Conservation (phyloP, 2,888 invertebrate genomes). For the Copidosoma aretas region DNA sequence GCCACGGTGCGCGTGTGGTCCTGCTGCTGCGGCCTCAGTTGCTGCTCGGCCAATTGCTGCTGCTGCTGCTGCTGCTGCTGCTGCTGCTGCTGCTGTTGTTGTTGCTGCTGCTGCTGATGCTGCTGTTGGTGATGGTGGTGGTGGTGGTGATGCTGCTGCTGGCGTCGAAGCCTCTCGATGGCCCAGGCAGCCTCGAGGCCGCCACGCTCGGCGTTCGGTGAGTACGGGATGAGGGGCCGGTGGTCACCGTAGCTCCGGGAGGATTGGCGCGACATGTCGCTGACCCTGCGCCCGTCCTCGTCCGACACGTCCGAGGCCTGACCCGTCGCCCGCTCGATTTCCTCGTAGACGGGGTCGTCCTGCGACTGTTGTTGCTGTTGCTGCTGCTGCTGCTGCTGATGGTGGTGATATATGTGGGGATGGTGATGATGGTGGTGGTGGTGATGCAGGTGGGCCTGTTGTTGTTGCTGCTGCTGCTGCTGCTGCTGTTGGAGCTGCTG, state of each 20-base stretch:
- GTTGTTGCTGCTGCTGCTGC: conserved; percentile 67
- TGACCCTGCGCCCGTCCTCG: conserved; percentile 77
- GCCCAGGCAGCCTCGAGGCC: conserved; percentile 52
- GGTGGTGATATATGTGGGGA: conserved; percentile 64
- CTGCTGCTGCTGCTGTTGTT: conserved; percentile 29
- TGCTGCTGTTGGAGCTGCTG: conserved; percentile 56
- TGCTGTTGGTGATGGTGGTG: conserved; percentile 14
- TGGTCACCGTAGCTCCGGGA: conserved; percentile 83
- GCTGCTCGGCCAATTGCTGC: conserved; percentile 44
- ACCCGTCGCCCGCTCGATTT: conserved; percentile 70
- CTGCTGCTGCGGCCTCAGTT: conserved; percentile 51
- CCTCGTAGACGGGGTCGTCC: conserved; percentile 83
- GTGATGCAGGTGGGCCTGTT: conserved; percentile 62
- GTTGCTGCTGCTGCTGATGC: conserved; percentile 50
- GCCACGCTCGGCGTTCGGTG: conserved; percentile 70
- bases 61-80: not conserved
- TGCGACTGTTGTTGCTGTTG: conserved; percentile 58
- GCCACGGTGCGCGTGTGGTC: conserved; percentile 68
- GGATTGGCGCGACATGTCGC: conserved; percentile 73
- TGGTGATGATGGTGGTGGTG: conserved; percentile 60
- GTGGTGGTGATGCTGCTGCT: conserved; percentile 29
- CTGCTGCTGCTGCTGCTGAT: conserved; percentile 62
- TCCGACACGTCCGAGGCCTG: conserved; percentile 77
- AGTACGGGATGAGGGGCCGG: conserved; percentile 80
- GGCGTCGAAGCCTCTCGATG: conserved; percentile 24